Conservation (phyloP, 1,140 invertebrate species). For the Cheumatopsyche charites region DNA sequence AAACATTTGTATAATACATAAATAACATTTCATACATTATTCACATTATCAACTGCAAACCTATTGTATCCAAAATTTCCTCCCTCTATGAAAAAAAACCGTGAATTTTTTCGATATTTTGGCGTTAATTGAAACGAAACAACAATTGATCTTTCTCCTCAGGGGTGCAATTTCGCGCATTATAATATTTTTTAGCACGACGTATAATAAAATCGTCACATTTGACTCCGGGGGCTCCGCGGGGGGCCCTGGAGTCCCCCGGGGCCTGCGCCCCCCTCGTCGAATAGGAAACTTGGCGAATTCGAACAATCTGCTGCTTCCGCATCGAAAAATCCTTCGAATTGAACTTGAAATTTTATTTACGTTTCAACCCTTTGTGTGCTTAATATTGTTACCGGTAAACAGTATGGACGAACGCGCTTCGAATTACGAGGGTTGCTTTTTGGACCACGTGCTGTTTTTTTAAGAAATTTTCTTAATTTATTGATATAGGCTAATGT, state of each 20-base stretch:
- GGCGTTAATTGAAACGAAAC: constrained; percentile 17
- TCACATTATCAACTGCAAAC: too few species aligned
- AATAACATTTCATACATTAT: too few species aligned
- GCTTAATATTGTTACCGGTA: constrained; percentile 28
- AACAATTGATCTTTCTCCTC: background rate
- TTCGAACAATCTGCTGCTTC: constrained; percentile 4
- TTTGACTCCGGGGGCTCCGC: background rate
- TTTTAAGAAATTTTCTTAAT: background rate
- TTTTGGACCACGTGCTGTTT: background rate
- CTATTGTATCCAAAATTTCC: background rate
- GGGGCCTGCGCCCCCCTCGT: background rate
- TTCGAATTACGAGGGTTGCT: background rate
- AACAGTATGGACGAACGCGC: constrained; percentile 18
- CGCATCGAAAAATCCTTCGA: background rate
- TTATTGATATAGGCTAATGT: background rate
- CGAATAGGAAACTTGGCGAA: background rate
- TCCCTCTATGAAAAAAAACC: background rate
- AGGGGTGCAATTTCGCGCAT: constrained; percentile 1
- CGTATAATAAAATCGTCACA: background rate
- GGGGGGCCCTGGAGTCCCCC: background rate
- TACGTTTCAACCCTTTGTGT: constrained; percentile 31
- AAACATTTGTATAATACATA: too few species aligned
- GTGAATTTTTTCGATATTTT: background rate
- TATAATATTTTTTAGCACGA: background rate
- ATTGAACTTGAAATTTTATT: constrained; percentile 11